Percentiles rank a stretch among this genome's conserved stretches.
Conservation (phyloP, 2,113 vertebrate genomes). For the Pipra filicauda region DNA sequence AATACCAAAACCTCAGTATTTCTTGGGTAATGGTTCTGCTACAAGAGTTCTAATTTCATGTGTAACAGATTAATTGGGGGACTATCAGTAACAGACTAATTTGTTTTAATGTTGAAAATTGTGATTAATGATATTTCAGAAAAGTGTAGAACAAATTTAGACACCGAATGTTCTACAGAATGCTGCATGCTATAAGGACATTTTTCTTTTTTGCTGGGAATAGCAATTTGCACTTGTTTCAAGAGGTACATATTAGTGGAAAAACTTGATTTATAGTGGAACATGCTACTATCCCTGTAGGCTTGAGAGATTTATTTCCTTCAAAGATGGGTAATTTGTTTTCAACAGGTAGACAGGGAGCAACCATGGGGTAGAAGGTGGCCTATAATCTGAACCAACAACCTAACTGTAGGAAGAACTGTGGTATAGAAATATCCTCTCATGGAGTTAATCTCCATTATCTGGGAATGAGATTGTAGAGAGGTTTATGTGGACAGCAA, state of each 20-base stretch:
- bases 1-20: background rate
- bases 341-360: background rate
- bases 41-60: background rate
- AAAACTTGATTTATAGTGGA: background rate
- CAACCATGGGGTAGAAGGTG: background rate
- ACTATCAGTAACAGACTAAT: background rate
- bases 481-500: background rate
- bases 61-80: background rate
- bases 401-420: background rate
- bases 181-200: background rate
- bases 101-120: background rate
- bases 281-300: background rate
- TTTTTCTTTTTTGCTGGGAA: background rate
- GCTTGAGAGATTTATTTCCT: background rate
- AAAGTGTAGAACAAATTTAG: background rate
- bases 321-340: background rate
- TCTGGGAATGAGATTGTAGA: background rate
- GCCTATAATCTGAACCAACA: background rate
- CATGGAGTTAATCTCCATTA: background rate
- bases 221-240: background rate
- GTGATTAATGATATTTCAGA: slow-evolving; percentile 2
- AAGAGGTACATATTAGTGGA: background rate
- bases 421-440: background rate
- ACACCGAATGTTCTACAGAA: background rate
- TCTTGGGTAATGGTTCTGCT: background rate